Evolutionary conservation across 2,888 invertebrate species (phyloP), one percentile per base, ranked within the genome.

Genomic region (Drosophila paracracens): DNA sequence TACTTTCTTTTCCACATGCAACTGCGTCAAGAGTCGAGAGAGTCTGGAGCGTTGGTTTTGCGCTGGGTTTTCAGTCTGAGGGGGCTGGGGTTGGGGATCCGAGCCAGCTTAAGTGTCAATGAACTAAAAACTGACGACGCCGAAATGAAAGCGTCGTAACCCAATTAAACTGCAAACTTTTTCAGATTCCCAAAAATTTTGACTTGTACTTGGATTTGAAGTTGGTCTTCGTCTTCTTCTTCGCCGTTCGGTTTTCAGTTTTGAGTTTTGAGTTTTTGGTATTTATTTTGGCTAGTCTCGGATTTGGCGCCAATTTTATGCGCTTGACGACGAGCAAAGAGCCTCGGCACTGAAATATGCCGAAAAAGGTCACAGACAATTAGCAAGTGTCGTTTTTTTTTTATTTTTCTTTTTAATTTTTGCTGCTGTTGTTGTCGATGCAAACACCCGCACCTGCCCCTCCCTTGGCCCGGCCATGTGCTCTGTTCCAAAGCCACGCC

Each of bases 311-410:
- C 63, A 66, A 62, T 70, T 81, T 80, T 82, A 84, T 83, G 74
- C 72, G 58, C 70, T 76, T 66, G 70, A 71, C 46, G 27, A 8
- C 77, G 29, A 43, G 36, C 69, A 25, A 71, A 71, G 58, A 74
- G 81, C 82, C 74, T 75, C 71, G 84, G 82, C 80, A 89, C 82
- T 84, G 82, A 79, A 85, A 80, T 75, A 64, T 63, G 79, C 79
- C 87, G 79, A 89, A 82, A 86, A 87, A 87, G 90, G 90, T 87
- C 90, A 83, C 71, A 83, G 72, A 81, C 90, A 86, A 86, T 86
- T 86, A 86, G 85, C 85, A 86, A 86, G 90, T 89, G 86, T 76
- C 88, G 88, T 84, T 85, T 71, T 50, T 36, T 36, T 36, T 36
- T 7, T n/a, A n/a, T 16, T 5, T 18, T 18, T 2, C 1, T 10